Percentiles rank a stretch among this genome's conserved stretches.
phyloP scores from a whole-genome alignment of 2,797 vertebrate genomes.

The Xenops minutus region DNA sequence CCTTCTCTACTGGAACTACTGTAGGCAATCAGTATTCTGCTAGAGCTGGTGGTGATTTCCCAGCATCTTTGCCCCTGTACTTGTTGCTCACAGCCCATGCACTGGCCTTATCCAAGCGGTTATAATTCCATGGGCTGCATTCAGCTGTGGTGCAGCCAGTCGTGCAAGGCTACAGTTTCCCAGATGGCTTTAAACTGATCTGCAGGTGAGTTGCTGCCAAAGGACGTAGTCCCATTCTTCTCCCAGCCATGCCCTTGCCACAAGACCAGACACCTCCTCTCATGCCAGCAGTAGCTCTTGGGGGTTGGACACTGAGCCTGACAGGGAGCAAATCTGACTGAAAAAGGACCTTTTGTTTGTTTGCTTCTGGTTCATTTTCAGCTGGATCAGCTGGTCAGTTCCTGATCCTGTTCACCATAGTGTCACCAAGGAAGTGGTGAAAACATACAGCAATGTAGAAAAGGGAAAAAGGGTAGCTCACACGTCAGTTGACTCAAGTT shows the following conservation, averaged over 20 bases:
- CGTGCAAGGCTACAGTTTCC: background rate
- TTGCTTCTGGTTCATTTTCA: constrained; percentile 26
- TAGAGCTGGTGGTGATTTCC: background rate
- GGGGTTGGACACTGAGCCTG: background rate
- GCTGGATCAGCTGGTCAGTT: constrained; percentile 36
- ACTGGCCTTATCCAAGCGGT: background rate
- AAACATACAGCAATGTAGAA: background rate
- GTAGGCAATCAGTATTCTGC: background rate
- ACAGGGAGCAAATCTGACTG: background rate
- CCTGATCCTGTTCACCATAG: background rate
- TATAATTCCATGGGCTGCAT: background rate
- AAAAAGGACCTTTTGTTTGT: constrained; percentile 48
- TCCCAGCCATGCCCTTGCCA: background rate
- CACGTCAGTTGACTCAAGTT: background rate
- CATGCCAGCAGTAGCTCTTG: background rate
- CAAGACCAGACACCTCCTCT: background rate
- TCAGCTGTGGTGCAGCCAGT: background rate
- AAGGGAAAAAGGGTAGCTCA: background rate
- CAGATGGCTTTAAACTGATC: background rate
- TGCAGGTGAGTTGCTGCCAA: background rate
- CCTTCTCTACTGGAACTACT: background rate
- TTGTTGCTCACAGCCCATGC: background rate
- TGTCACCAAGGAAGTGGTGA: constrained; percentile 29
- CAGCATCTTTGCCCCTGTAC: background rate
- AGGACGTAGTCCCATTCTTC: background rate